Percentiles rank a stretch among this genome's conserved stretches.
Conservation (phyloP, 2,113 vertebrate species). For the Laticauda colubrina region DNA sequence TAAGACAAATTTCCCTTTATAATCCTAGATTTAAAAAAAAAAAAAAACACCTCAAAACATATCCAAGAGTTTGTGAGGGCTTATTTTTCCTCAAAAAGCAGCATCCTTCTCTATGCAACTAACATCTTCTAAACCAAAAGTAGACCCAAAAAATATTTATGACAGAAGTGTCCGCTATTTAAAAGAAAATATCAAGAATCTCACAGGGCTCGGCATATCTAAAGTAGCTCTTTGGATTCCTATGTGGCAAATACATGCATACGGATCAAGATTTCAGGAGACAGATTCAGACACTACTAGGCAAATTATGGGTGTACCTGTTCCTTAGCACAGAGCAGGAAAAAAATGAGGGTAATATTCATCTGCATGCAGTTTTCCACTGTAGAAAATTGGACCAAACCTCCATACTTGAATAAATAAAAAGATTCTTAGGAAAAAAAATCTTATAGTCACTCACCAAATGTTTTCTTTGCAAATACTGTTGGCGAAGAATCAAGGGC, state of each 20-base stretch:
- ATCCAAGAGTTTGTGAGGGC: neutral
- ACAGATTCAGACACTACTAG: neutral
- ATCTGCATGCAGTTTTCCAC: neutral
- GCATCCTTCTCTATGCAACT: neutral
- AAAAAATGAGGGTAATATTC: neutral
- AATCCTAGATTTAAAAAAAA: neutral
- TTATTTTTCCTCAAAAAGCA: neutral
- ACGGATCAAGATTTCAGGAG: neutral
- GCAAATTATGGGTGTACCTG: neutral
- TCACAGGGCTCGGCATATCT: neutral
- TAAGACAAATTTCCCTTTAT: neutral
- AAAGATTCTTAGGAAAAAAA: slow-evolving; percentile 9
- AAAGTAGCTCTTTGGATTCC: neutral
- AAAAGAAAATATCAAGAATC: neutral
- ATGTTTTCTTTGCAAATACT: slow-evolving; percentile 84
- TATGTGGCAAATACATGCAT: neutral
- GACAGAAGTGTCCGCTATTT: neutral
- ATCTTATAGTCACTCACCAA: slow-evolving; percentile 79
- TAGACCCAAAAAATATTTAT: neutral
- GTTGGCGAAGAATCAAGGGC: slow-evolving; percentile 85
- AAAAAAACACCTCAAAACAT: neutral
- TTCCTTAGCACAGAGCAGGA: neutral
- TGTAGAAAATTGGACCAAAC: neutral
- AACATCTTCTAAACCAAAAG: neutral
- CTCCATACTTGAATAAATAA: neutral